These are phyloP conservation scores for Capreolus pygargus DNA, from an alignment of 2,113 vertebrate species.

Conservation along the genomic window DNA sequence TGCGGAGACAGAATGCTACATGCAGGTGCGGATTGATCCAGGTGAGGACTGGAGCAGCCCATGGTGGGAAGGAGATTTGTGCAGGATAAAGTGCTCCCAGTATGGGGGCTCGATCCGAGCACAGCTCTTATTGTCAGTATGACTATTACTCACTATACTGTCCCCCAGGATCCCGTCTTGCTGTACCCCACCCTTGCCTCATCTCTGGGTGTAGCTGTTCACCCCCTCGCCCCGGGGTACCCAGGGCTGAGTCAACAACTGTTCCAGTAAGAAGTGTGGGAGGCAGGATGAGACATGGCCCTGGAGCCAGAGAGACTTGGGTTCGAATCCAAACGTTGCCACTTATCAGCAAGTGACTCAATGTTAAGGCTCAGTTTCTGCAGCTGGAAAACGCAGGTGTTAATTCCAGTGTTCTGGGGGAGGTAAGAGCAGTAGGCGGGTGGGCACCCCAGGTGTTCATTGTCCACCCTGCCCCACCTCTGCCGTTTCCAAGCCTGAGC, in stretches of 20 bases:
- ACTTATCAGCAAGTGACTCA: conserved; percentile 47
- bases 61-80: not conserved
- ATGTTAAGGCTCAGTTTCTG: conserved; percentile 23
- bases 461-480: not conserved
- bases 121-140: rapidly evolving
- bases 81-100: not conserved
- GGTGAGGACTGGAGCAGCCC: not conserved
- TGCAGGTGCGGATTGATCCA: not conserved
- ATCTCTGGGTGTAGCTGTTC: not conserved
- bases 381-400: not conserved
- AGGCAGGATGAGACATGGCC: not conserved
- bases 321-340: not conserved
- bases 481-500: not conserved
- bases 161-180: not conserved
- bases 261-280: not conserved
- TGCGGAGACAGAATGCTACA: not conserved
- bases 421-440: not conserved
- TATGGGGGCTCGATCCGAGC: rapidly evolving
- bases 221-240: not conserved
- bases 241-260: conserved; percentile 13
- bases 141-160: not conserved
- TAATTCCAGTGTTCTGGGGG: rapidly evolving
- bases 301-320: not conserved
- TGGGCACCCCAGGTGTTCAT: rapidly evolving
- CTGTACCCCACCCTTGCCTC: rapidly evolving